Base-by-base conservation (phyloP, 2,888 invertebrate species). In the Mesoligia furuncula region DNA sequence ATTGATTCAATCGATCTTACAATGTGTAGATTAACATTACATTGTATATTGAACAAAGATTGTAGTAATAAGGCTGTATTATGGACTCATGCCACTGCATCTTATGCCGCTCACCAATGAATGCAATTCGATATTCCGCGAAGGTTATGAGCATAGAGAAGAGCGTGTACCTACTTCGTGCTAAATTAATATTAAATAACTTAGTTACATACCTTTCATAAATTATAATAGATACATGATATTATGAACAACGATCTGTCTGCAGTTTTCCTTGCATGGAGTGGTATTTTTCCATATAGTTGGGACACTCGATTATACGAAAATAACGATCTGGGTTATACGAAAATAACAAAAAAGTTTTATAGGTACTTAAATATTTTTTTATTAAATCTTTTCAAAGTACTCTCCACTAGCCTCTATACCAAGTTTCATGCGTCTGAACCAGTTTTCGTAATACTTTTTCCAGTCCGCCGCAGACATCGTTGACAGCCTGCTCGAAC, bases 41-140 rank as follows among this genome's bases (percentile, higher is more conserved):
- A 80, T 59, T 80, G 74, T 77, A 36, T 66, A 48, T 17, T 71
- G 69, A 81, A 78, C 78, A 78, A 75, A 71, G 51, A 71, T 84
- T 64, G 65, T 57, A 61, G n/a, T 79, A 62, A 59, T 51, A 66
- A 69, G 57, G 31, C 57, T 64, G 42, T 54, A 66, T 42, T 71
- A 75, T n/a, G 45, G 48, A 51, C 66, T 76, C 42, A 59, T 74
- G 54, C 31, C 42, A 57, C 39, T 72, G 36, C 36, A 61, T 71
- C 64, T 71, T 61, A 59, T 72, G 57, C 48, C 61, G 51, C 27
- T 74, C 67, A 75, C 51, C 24, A 27, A 45, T 74, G 5, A 73
- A 24, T 73, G 51, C 48, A 61, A 84, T 71, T 73, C n/a, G n/a
- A 85, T 64, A 79, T 75, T 83, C 69, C 2, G 31, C 48, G 62